Base-by-base conservation (phyloP, 2,888 invertebrate genomes). In the Eledona agricola region DNA sequence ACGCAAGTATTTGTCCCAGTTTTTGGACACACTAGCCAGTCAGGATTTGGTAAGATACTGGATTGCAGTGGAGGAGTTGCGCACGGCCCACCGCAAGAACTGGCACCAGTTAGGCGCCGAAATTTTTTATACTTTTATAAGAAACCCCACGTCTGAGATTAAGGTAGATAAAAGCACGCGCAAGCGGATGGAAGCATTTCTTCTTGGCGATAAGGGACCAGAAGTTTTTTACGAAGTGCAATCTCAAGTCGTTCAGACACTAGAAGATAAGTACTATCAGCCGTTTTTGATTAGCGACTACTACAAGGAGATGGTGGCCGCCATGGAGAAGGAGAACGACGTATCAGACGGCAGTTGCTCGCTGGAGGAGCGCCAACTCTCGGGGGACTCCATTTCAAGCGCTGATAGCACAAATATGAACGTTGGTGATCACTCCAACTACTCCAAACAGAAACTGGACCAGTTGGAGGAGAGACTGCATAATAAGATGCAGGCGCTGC, bases 61-160 rank as follows among this genome's bases (percentile, higher is more conserved):
- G 87, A 85, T 84, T 64, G 89, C 90, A 0, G 92, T 93, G 0
- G 93, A 94, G 68, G 91, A 93, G 73, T 76, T 95, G 55, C 83
- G 89, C 58, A 81, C 83, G 47, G 84, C 90, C n/a, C 85, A 87
- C 31, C 81, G 89, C 60, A 85, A 85, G 53, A 84, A 84, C 60
- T 89, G 89, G 84, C 93, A 94, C 75, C 90, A 93, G 66, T 77
- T 93, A 15, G 95, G 90, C 4, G 90, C 91, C n/a, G 93, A 94
- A 75, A 90, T 94, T 67, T 94, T 91, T 77, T 93, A 93, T 71
- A 91, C 90, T 2, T 93, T 90, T 66, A 89, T 95, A 54, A 81
- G 89, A 58, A 89, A 88, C 35, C 88, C 89, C 1, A 87, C 87
- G 53, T 88, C 89, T 0, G 89, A 88, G 71, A 87, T 93, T 53